Percentiles rank a stretch among this genome's conserved stretches.
Evolutionary conservation across 1,140 invertebrate genomes (phyloP).

Genomic region (Neodiprion pinetum): DNA sequence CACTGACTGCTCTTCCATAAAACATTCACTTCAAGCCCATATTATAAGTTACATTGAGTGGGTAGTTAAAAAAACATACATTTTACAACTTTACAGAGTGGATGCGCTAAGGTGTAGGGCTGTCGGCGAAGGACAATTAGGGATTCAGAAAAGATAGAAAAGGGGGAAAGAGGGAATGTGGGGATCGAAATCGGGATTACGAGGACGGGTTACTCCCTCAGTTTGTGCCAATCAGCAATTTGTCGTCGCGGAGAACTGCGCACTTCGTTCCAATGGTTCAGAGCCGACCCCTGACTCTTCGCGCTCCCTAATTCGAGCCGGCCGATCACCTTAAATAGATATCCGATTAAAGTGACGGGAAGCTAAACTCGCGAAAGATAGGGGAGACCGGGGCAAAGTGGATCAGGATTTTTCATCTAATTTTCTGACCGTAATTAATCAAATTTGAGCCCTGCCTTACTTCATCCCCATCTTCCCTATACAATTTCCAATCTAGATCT

Average conservation of each 20-base stretch:
- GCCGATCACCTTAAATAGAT: slow-evolving; percentile 82
- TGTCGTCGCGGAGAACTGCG: slow-evolving; percentile 94
- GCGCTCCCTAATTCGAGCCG: slow-evolving; percentile 87
- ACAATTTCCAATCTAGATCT: slow-evolving; percentile 27
- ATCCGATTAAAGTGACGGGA: slow-evolving; percentile 18
- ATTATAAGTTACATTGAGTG: slow-evolving; percentile 40
- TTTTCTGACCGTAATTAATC: neutral
- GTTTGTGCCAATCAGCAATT: slow-evolving; percentile 98
- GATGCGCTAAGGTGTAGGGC: slow-evolving; percentile 29
- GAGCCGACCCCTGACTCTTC: slow-evolving; percentile 78
- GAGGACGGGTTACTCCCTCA: slow-evolving; percentile 76
- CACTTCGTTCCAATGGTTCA: slow-evolving; percentile 96
- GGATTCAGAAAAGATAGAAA: neutral
- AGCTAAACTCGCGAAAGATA: slow-evolving; percentile 9
- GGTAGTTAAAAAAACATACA: slow-evolving; percentile 46
- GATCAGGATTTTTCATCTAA: slow-evolving; percentile 10
- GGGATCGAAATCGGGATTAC: neutral
- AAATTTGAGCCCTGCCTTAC: slow-evolving; percentile 16
- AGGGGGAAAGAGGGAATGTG: neutral
- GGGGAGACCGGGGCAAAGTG: neutral
- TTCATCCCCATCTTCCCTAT: neutral
- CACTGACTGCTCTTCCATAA: slow-evolving; percentile 24
- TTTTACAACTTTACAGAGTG: slow-evolving; percentile 31
- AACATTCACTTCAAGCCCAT: slow-evolving; percentile 32
- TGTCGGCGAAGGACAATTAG: slow-evolving; percentile 15